These are phyloP conservation scores for Corythornis madagascariensis DNA, from an alignment of 2,113 vertebrate species.

Conservation along the genomic window DNA sequence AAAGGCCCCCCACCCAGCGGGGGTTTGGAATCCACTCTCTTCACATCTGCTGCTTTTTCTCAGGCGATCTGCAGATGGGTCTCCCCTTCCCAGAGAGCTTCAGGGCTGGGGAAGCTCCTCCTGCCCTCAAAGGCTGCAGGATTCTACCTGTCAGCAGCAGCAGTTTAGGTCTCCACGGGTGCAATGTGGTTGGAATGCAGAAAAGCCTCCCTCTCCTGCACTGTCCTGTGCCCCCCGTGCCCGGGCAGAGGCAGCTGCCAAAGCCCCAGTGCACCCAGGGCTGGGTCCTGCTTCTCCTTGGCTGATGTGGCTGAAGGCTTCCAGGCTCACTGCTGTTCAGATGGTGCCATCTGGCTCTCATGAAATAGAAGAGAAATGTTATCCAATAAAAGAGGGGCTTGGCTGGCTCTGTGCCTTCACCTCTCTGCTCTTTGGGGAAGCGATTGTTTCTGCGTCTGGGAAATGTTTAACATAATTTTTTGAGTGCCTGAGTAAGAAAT, in stretches of 20 bases:
- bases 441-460: not conserved
- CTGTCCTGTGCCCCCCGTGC: not conserved
- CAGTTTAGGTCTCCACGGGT: not conserved
- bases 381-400: not conserved
- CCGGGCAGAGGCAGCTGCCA: not conserved
- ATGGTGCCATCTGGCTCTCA: slow-evolving; percentile 65
- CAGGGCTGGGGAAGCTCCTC: not conserved
- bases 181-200: not conserved
- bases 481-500: not conserved
- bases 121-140: not conserved
- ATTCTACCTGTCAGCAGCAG: not conserved
- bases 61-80: not conserved
- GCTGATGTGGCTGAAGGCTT: not conserved
- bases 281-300: not conserved
- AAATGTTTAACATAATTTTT: not conserved
- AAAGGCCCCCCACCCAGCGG: not conserved
- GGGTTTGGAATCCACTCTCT: not conserved
- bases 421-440: not conserved
- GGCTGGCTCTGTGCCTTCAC: slow-evolving; percentile 7
- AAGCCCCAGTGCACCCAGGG: not conserved
- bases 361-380: slow-evolving; percentile 25
- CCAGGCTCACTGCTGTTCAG: slow-evolving; percentile 37
- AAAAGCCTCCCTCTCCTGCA: fast-evolving
- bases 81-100: not conserved
- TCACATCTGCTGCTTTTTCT: not conserved